Conservation (phyloP, 2,888 invertebrate species). For the Macrosoma leucophasiata region DNA sequence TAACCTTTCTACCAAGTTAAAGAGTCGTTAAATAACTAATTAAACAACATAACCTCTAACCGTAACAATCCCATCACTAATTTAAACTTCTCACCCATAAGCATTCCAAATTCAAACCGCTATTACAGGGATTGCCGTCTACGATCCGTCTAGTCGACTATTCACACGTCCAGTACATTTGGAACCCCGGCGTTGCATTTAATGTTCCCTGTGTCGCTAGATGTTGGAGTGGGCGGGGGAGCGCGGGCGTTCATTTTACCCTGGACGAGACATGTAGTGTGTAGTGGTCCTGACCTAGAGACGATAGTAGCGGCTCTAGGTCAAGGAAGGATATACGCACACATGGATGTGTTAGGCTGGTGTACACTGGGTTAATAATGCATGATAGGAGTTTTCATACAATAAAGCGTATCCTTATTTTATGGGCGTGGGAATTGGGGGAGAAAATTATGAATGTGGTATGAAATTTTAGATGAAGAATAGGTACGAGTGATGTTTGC, state of each 20-base stretch:
- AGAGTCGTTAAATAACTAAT: too few species aligned
- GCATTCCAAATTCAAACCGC: constrained; percentile 32
- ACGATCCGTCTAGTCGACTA: constrained; percentile 59
- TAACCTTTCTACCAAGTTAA: too few species aligned
- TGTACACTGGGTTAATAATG: constrained; percentile 12
- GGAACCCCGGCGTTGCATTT: constrained; percentile 39
- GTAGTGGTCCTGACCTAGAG: constrained; percentile 72
- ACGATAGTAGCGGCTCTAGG: constrained; percentile 67
- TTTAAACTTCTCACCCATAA: constrained; percentile 31
- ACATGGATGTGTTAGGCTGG: constrained; percentile 35
- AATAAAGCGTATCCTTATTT: too few species aligned
- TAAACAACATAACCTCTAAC: too few species aligned
- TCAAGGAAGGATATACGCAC: constrained; percentile 73
- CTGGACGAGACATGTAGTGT: constrained; percentile 52
- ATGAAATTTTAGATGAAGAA: too few species aligned
- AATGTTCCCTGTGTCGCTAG: constrained; percentile 28
- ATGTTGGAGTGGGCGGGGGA: constrained; percentile 14
- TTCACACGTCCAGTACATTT: constrained; percentile 37
- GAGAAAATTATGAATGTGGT: too few species aligned
- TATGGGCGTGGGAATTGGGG: too few species aligned
- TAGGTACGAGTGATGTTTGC: too few species aligned
- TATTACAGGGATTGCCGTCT: constrained; percentile 47
- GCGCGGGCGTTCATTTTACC: constrained; percentile 32
- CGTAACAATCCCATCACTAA: too few species aligned
- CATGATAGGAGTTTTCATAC: too few species aligned